These are phyloP conservation scores for Babylonia areolata DNA, from an alignment of 1,140 invertebrate genomes.

Conservation along the genomic window DNA sequence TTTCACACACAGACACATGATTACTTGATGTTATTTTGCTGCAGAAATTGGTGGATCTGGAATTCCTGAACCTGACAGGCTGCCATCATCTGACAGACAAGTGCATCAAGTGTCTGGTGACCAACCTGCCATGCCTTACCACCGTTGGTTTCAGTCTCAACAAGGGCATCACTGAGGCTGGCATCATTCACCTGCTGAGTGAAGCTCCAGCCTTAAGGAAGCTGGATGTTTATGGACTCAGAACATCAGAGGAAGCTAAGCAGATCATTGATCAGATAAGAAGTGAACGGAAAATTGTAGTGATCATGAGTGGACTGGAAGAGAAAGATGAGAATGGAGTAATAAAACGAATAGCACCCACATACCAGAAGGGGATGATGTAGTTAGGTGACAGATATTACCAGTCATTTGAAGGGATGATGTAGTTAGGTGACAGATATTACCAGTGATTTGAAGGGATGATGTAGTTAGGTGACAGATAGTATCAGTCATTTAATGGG, in stretches of 20 bases:
- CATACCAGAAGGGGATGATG: slow-evolving; percentile 21
- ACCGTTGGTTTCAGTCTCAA: slow-evolving; percentile 54
- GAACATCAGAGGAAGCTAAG: slow-evolving; percentile 43
- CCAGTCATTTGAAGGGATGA: too few relatives aligned
- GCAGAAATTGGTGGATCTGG: slow-evolving; percentile 59
- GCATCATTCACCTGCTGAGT: slow-evolving; percentile 49
- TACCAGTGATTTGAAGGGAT: too few relatives aligned
- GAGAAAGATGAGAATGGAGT: slow-evolving; percentile 27
- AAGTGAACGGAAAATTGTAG: slow-evolving; percentile 26
- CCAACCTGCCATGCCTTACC: slow-evolving; percentile 47
- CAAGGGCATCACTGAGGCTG: slow-evolving; percentile 49
- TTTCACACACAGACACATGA: too few relatives aligned
- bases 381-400: too few relatives aligned
- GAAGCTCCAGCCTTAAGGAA: slow-evolving; percentile 41
- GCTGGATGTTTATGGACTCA: slow-evolving; percentile 58
- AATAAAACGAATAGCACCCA: background rate
- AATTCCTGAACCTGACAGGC: slow-evolving; percentile 55
- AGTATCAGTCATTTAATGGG: too few relatives aligned
- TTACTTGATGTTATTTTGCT: too few relatives aligned
- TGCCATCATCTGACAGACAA: slow-evolving; percentile 63
- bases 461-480: too few relatives aligned
- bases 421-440: too few relatives aligned
- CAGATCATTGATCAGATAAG: slow-evolving; percentile 45
- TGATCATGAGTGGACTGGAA: slow-evolving; percentile 18
- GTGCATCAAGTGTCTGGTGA: slow-evolving; percentile 48